These are phyloP conservation scores for Toxostoma redivivum DNA, from an alignment of 2,113 vertebrate genomes.

Conservation along the genomic window DNA sequence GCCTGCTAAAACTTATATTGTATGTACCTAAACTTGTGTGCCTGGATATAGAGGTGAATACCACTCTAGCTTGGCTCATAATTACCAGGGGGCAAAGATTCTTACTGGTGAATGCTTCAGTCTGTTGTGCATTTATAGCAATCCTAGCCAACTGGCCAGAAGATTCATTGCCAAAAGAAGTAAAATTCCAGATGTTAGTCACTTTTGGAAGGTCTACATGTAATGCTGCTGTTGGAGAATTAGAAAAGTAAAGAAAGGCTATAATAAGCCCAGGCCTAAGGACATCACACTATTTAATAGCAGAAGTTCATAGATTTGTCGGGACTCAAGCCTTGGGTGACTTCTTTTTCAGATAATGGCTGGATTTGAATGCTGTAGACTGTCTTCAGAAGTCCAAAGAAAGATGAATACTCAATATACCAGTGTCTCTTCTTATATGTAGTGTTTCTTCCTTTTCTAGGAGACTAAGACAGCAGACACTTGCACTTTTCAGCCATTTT, in stretches of 20 bases:
- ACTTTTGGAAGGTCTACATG: not conserved
- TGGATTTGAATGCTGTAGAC: not conserved
- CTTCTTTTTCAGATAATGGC: not conserved
- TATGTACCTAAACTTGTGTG: not conserved
- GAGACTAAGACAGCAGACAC: not conserved
- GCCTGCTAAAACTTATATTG: not conserved
- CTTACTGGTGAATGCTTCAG: not conserved
- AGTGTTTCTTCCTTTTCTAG: not conserved
- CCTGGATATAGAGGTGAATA: not conserved
- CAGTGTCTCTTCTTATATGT: not conserved
- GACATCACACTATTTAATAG: not conserved
- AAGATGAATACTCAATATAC: not conserved
- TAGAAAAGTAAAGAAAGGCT: not conserved
- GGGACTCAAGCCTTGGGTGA: not conserved
- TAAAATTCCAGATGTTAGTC: not conserved
- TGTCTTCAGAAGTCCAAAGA: not conserved
- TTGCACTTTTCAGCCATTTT: not conserved
- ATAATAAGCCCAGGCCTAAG: not conserved
- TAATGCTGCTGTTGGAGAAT: not conserved
- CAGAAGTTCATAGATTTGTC: not conserved
- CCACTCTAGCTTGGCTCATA: fast-evolving
- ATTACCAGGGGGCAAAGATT: not conserved
- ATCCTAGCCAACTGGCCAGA: not conserved
- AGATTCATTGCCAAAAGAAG: not conserved
- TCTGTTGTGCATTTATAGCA: not conserved